Conservation (phyloP, 2,113 vertebrate genomes). For the Halichoerus grypus region DNA sequence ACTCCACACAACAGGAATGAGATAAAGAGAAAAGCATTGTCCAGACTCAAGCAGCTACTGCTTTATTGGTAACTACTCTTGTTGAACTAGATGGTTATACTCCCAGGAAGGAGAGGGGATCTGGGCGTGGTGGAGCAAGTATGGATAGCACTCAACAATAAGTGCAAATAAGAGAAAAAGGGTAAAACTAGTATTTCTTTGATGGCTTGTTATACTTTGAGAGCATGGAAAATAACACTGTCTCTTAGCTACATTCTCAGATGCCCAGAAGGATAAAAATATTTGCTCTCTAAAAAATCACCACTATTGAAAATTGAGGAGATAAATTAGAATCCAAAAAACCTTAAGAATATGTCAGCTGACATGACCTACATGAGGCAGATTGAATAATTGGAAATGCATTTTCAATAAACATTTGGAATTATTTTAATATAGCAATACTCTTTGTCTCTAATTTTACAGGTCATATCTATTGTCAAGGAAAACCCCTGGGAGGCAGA, state of each 20-base stretch:
- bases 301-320: not conserved
- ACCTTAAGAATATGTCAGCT: not conserved
- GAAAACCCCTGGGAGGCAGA: not conserved
- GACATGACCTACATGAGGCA: not conserved
- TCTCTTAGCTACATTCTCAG: not conserved
- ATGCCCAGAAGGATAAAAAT: not conserved
- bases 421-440: not conserved
- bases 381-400: not conserved
- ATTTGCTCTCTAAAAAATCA: conserved; percentile 2
- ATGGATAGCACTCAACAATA: not conserved
- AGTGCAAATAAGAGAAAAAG: not conserved
- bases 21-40: not conserved
- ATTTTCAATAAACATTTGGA: not conserved
- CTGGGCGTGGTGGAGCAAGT: not conserved
- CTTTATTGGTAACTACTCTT: not conserved
- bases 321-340: not conserved
- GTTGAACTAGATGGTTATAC: not conserved
- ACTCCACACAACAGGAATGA: not conserved
- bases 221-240: not conserved
- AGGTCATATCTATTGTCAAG: not conserved
- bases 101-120: not conserved
- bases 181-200: not conserved
- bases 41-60: not conserved
- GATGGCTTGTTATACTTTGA: not conserved
- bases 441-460: not conserved